Evolutionary conservation across 2,113 vertebrate species (phyloP).

Genomic region (Antechinus stuartii): DNA sequence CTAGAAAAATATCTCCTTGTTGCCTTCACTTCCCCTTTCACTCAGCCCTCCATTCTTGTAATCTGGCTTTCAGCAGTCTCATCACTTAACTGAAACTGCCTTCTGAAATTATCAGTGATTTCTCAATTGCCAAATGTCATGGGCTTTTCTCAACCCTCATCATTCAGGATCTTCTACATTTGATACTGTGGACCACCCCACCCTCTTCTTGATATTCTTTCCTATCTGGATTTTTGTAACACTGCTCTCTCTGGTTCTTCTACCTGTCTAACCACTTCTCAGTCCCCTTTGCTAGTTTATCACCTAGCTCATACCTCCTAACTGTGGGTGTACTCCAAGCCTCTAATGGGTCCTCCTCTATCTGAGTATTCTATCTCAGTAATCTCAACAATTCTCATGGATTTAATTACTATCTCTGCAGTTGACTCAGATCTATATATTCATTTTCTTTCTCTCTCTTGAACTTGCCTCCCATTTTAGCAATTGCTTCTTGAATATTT

Average conservation of each 20-base stretch:
- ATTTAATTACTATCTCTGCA: background rate
- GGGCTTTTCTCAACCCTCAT: background rate
- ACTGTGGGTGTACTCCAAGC: background rate
- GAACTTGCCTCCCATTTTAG: background rate
- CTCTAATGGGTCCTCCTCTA: background rate
- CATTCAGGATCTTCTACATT: background rate
- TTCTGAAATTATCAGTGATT: background rate
- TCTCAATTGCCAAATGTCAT: background rate
- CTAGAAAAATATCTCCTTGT: background rate
- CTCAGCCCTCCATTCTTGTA: background rate
- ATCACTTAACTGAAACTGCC: background rate
- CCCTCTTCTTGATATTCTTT: background rate
- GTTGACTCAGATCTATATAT: background rate
- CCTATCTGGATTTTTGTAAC: background rate
- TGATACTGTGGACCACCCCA: background rate
- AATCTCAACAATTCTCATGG: background rate
- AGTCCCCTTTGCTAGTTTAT: background rate
- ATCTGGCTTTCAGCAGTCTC: background rate
- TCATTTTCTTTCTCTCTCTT: background rate
- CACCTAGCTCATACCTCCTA: background rate
- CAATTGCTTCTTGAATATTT: background rate
- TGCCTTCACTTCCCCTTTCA: background rate
- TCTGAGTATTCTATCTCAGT: background rate
- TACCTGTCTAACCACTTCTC: background rate
- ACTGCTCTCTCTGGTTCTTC: background rate